A percentile compares a stretch with the other conserved stretches of the same genome.
These are phyloP conservation scores for Cryptosula pallasiana DNA, from an alignment of 2,888 invertebrate genomes.

Conservation along the genomic window DNA sequence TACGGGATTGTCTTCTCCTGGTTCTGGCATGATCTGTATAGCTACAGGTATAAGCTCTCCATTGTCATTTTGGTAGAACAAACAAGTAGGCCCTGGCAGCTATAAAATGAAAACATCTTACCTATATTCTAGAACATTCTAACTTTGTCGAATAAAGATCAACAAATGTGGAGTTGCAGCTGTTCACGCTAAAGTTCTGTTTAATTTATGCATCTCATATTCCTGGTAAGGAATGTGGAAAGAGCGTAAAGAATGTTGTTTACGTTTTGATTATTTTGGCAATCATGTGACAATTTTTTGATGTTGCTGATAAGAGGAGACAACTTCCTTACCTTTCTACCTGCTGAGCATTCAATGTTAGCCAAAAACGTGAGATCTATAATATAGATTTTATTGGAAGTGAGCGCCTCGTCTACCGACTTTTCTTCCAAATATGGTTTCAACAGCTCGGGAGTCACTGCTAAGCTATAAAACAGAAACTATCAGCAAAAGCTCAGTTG, in stretches of 20 bases:
- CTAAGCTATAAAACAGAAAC: too few relatives aligned
- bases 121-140: too few relatives aligned
- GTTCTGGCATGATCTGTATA: conserved; percentile 54
- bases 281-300: too few relatives aligned
- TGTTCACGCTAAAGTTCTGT: conserved; percentile 54
- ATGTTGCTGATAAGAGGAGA: too few relatives aligned
- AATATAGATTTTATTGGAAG: neutral
- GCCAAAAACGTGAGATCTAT: neutral
- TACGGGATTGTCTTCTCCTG: conserved; percentile 33
- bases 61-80: conserved; percentile 53
- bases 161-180: too few relatives aligned
- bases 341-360: neutral
- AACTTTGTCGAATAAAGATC: too few relatives aligned
- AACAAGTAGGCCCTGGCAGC: conserved; percentile 51
- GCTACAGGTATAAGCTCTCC: conserved; percentile 53
- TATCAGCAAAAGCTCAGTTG: too few relatives aligned
- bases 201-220: conserved; percentile 54
- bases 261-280: too few relatives aligned
- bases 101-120: too few relatives aligned
- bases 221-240: conserved; percentile 50
- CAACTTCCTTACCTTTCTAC: neutral
- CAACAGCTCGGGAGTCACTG: too few relatives aligned
- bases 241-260: too few relatives aligned
- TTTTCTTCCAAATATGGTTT: neutral
- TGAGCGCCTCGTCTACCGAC: neutral